phyloP scores from a whole-genome alignment of 2,113 vertebrate genomes.

The Scolopax mira region DNA sequence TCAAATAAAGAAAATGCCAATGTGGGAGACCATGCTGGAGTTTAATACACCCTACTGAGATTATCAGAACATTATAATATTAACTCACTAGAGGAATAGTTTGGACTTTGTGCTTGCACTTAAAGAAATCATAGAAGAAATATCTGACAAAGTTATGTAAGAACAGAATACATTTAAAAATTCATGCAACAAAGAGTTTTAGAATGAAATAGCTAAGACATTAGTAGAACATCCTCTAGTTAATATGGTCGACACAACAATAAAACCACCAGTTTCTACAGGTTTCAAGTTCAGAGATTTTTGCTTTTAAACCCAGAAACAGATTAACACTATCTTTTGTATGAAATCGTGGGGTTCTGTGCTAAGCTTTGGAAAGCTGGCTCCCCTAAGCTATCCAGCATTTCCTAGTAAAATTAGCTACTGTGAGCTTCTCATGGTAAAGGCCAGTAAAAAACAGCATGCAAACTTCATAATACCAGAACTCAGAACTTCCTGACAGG shows the following conservation, averaged over 20 bases:
- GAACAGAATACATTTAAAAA: neutral
- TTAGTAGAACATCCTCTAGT: neutral
- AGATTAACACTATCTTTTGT: neutral
- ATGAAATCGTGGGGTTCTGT: neutral
- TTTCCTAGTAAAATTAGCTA: neutral
- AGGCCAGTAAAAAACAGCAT: neutral
- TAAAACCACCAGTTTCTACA: neutral
- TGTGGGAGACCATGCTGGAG: neutral
- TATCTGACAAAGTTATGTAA: neutral
- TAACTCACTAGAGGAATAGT: neutral
- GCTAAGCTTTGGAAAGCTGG: neutral
- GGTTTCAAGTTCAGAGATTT: neutral
- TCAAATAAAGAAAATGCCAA: neutral
- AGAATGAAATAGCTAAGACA: neutral
- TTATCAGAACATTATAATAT: neutral
- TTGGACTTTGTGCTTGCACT: neutral
- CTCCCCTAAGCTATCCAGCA: neutral
- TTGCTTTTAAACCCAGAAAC: neutral
- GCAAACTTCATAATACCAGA: neutral
- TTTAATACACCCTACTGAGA: neutral
- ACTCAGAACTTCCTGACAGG: neutral
- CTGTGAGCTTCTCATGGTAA: neutral
- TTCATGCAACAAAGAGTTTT: neutral
- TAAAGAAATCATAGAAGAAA: neutral
- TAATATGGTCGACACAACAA: neutral